phyloP scores from a whole-genome alignment of 2,888 invertebrate genomes.

The Drosophila histrio region DNA sequence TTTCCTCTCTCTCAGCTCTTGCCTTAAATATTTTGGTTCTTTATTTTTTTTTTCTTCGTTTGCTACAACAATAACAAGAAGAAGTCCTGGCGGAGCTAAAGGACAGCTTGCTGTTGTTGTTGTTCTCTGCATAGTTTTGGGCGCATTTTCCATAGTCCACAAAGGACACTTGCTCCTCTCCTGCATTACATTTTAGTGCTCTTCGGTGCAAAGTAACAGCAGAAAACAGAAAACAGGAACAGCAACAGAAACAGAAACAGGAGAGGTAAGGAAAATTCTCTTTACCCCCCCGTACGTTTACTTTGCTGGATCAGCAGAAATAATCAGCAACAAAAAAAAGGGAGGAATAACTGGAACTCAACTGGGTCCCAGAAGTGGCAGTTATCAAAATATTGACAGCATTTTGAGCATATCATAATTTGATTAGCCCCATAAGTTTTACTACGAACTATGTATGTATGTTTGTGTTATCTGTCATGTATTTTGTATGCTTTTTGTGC shows the following conservation, averaged over 20 bases:
- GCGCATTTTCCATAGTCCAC: slow-evolving; percentile 27
- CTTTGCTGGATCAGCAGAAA: slow-evolving; percentile 13
- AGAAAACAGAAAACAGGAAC: slow-evolving; percentile 15
- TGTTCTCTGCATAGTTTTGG: slow-evolving; percentile 38
- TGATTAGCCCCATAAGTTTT: slow-evolving; percentile 10
- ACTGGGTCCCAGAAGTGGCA: background rate
- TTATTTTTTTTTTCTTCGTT: background rate
- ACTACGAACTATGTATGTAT: background rate
- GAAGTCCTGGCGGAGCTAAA: slow-evolving; percentile 8
- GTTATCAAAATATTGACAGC: slow-evolving; percentile 17
- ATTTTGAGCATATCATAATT: slow-evolving; percentile 27
- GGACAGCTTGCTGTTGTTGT: background rate
- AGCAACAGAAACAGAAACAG: background rate
- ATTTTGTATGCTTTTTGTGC: background rate
- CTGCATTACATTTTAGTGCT: slow-evolving; percentile 44
- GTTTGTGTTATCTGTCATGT: background rate
- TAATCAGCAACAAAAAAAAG: background rate
- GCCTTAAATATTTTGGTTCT: background rate
- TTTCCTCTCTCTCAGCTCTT: slow-evolving; percentile 17
- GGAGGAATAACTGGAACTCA: background rate
- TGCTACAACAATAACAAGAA: slow-evolving; percentile 14
- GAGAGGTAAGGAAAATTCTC: background rate
- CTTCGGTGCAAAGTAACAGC: slow-evolving; percentile 31
- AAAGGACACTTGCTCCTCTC: slow-evolving; percentile 42
- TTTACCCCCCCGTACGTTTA: background rate